Evolutionary conservation across 2,797 vertebrate species (phyloP).

Genomic region (Cetoscarus ocellatus): DNA sequence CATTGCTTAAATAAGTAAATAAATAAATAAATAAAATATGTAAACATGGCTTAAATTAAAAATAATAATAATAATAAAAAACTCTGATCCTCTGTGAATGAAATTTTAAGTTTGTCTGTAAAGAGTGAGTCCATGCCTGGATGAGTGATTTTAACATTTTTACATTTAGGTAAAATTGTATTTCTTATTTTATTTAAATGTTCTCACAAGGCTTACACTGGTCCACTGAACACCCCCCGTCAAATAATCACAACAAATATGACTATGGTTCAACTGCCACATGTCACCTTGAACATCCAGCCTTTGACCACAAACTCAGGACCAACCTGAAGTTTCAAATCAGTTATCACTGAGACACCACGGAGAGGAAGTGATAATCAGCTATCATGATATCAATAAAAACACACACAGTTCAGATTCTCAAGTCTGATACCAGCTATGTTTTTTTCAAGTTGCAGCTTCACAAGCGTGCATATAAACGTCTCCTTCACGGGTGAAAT

Average conservation of each 20-base stretch:
- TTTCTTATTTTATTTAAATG: not conserved
- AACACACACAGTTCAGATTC: not conserved
- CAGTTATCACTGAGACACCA: not conserved
- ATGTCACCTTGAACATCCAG: not conserved
- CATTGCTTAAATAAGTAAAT: no score
- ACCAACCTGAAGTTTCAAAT: constrained; percentile 1
- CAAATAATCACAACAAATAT: not conserved
- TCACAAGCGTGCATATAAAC: constrained; percentile 1
- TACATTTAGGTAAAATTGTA: not conserved
- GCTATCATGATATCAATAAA: not conserved
- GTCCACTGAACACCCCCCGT: not conserved
- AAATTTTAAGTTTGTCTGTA: no score
- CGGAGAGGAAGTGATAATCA: not conserved
- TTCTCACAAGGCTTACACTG: not conserved
- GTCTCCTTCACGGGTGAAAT: not conserved
- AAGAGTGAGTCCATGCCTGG: no score
- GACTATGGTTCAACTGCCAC: not conserved
- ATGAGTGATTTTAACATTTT: no score
- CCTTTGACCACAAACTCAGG: not conserved
- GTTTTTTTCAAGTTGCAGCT: constrained; percentile 2
- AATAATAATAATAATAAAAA: no score
- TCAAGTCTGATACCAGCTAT: not conserved
- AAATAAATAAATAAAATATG: no score
- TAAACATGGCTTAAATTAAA: no score
- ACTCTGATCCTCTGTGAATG: no score